Evolutionary conservation across 2,888 invertebrate species (phyloP).

Genomic region (Allygus modestus): DNA sequence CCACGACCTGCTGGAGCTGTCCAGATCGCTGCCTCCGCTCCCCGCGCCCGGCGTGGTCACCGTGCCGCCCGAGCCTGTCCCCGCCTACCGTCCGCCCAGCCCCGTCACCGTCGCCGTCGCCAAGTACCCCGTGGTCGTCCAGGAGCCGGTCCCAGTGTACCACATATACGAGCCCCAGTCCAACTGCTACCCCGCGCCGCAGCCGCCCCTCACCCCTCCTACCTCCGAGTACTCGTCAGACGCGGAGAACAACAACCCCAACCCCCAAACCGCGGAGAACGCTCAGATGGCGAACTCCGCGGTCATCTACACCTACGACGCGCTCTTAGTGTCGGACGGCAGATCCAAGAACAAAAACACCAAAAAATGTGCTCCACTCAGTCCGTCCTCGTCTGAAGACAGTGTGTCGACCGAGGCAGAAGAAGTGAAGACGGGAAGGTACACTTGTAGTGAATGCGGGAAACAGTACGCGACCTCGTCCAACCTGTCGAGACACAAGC

Average conservation of each 20-base stretch:
- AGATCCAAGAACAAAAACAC: constrained; percentile 77
- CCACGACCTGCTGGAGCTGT: constrained; percentile 80
- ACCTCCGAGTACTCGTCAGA: constrained; percentile 86
- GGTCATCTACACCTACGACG: constrained; percentile 78
- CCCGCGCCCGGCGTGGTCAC: constrained; percentile 72
- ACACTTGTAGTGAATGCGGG: constrained; percentile 92
- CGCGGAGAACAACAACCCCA: constrained; percentile 81
- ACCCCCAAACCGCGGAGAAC: constrained; percentile 73
- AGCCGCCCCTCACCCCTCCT: constrained; percentile 80
- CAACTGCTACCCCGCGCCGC: constrained; percentile 69
- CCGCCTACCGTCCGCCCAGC: constrained; percentile 65
- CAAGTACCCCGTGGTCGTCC: constrained; percentile 62
- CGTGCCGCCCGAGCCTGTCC: constrained; percentile 43
- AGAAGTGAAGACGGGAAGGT: constrained; percentile 73
- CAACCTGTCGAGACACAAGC: constrained; percentile 93
- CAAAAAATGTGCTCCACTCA: constrained; percentile 68
- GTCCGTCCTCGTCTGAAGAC: constrained; percentile 71
- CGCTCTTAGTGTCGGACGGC: constrained; percentile 80
- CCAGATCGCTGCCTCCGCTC: constrained; percentile 72
- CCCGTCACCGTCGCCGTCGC: constrained; percentile 64
- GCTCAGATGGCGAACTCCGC: constrained; percentile 71
- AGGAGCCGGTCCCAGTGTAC: constrained; percentile 67
- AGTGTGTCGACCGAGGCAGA: constrained; percentile 70
- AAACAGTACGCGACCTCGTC: constrained; percentile 95
- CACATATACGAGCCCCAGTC: constrained; percentile 69